Evolutionary conservation across 2,888 invertebrate species (phyloP).

Genomic region (Hypena proboscidalis): DNA sequence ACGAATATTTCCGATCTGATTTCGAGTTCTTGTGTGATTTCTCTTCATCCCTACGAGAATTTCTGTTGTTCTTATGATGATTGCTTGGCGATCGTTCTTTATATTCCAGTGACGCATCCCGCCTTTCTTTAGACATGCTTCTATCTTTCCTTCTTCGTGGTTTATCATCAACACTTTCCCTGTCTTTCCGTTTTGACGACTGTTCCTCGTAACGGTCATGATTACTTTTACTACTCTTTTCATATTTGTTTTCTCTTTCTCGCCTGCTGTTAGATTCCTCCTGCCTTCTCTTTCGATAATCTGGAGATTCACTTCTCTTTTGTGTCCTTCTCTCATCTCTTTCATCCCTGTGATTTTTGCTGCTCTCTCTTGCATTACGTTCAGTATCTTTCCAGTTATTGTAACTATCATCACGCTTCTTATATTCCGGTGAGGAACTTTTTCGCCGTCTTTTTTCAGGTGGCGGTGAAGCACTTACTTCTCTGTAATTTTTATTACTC

Average conservation of each 20-base stretch:
- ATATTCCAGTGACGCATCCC: slow-evolving; percentile 60
- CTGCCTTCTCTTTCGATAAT: slow-evolving; percentile 41
- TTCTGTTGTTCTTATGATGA: slow-evolving; percentile 51
- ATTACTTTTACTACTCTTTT: slow-evolving; percentile 44
- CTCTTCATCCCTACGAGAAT: slow-evolving; percentile 56
- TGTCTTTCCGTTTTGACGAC: slow-evolving; percentile 47
- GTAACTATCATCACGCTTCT: slow-evolving; percentile 36
- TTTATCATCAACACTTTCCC: slow-evolving; percentile 47
- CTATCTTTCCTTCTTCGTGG: slow-evolving; percentile 54
- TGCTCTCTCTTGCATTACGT: slow-evolving; percentile 48
- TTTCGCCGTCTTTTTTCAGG: slow-evolving; percentile 67
- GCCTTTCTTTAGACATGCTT: slow-evolving; percentile 56
- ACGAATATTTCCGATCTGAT: slow-evolving; percentile 51
- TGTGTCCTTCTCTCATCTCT: slow-evolving; percentile 51
- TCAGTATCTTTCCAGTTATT: slow-evolving; percentile 39
- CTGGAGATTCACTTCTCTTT: slow-evolving; percentile 44
- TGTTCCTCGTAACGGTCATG: slow-evolving; percentile 57
- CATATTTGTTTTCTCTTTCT: slow-evolving; percentile 48
- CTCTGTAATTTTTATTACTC: slow-evolving; percentile 54
- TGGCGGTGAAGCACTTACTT: slow-evolving; percentile 61
- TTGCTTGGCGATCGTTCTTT: slow-evolving; percentile 58
- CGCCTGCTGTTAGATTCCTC: slow-evolving; percentile 33
- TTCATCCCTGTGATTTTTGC: slow-evolving; percentile 43
- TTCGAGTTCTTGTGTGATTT: slow-evolving; percentile 58
- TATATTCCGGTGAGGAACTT: slow-evolving; percentile 60